Evolutionary conservation across 2,888 invertebrate genomes (phyloP), one percentile per base, ranked within the genome.

Genomic region (Aspidiotus destructor): DNA sequence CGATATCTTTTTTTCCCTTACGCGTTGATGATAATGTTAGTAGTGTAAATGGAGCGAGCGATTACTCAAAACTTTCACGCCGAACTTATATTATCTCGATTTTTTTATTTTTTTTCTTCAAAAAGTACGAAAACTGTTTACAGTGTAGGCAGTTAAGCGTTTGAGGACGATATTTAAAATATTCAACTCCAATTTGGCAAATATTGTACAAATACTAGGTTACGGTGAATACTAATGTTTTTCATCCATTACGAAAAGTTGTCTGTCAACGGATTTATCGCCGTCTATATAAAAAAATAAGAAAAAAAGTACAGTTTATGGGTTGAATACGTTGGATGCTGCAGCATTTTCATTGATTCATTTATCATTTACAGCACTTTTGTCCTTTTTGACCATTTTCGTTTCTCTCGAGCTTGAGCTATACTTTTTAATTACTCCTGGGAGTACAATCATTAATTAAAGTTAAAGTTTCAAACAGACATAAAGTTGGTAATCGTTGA

Each of bases 1-100:
- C 65, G 58, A 57, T 65, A 65, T 65, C 58, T 65, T 65, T 58
- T 65, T 64, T 57, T 58, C 58, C 44, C 48, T 65, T 58, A 16
- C 53, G 53, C 41, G 53, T 65, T 65, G 65, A 65, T 65, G 65
- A 65, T 65, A 58, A 44, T 57, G 65, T 65, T 65, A 65, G 58
- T 65, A 65, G 65, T 65, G 57, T 65, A 65, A 65, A 65, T 65
- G 65, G 65, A 65, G 65, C 57, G 57, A 57, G 55, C 65, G 65
- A 65, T 65, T 65, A 65, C 65, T 65, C 65, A 65, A 65, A 62
- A 65, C 17, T 58, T 58, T 17, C 40, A 13, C 40, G 13, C 28
- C 11, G 16, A 16, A 28, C 48, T 28, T 17, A 28, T 28, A 58
- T 40, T 58, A 40, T 13, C 58, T 58, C 58, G 8, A 58, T 8